Evolutionary conservation across 2,797 vertebrate species (phyloP).

Genomic region (Paramormyrops hopkinsi): DNA sequence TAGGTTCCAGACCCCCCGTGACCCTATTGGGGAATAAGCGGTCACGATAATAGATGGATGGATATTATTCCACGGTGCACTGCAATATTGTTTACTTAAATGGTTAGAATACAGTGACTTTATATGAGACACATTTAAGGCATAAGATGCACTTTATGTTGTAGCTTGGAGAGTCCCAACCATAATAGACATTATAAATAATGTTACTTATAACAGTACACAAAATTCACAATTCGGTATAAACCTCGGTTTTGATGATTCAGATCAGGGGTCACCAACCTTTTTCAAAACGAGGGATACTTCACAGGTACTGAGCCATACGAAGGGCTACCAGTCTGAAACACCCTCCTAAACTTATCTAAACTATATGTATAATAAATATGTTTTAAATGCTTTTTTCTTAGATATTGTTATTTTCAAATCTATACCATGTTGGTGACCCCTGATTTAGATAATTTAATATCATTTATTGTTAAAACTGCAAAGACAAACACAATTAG

Average conservation of each 20-base stretch:
- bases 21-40: no score
- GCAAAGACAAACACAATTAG: neutral
- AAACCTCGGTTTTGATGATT: neutral
- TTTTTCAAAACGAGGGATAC: no score
- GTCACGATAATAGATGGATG: no score
- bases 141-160: neutral
- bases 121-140: neutral
- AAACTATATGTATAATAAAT: no score
- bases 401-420: no score
- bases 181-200: neutral
- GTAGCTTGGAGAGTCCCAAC: neutral
- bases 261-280: neutral
- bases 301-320: no score
- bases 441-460: neutral
- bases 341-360: no score
- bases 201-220: neutral
- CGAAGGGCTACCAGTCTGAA: no score
- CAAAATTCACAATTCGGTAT: neutral
- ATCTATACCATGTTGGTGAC: no score
- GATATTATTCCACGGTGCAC: no score
- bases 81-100: neutral
- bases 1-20: no score
- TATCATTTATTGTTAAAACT: neutral
- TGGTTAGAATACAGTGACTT: neutral
- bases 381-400: no score